Percentiles rank a stretch among this genome's conserved stretches.
Evolutionary conservation across 1,140 invertebrate genomes (phyloP).

Genomic region (Lutraria rhynchaena): DNA sequence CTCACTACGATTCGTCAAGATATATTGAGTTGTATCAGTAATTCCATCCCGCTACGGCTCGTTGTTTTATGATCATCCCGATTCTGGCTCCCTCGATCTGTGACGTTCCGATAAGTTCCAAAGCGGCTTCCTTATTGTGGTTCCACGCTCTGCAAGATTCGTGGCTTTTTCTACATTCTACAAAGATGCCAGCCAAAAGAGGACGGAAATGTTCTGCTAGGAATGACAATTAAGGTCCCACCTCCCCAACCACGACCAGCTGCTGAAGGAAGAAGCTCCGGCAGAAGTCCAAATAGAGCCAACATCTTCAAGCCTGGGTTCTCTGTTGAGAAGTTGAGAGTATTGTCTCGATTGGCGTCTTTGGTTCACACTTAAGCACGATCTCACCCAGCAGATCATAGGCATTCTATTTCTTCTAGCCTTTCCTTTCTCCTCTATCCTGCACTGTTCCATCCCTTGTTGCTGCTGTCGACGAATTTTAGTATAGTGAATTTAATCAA

Average conservation of each 20-base stretch:
- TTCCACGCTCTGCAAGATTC: too few relatives aligned
- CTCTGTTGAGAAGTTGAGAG: neutral
- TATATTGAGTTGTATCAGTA: constrained; percentile 18
- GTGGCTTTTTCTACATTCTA: too few relatives aligned
- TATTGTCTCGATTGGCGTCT: constrained; percentile 9
- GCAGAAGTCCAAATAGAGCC: too few relatives aligned
- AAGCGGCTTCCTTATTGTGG: too few relatives aligned
- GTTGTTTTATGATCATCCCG: constrained; percentile 15
- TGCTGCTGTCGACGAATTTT: neutral
- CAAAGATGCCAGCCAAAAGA: too few relatives aligned
- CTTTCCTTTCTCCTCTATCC: neutral
- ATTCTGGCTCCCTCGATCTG: constrained; percentile 17
- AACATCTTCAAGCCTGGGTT: neutral
- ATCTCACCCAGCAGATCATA: constrained; percentile 17
- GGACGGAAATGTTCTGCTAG: too few relatives aligned
- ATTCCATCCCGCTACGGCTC: too few relatives aligned
- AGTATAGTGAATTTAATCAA: too few relatives aligned
- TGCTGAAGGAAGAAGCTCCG: constrained; percentile 1
- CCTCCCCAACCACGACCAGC: too few relatives aligned
- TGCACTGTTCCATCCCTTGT: neutral
- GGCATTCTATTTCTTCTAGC: constrained; percentile 31
- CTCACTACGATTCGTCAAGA: constrained; percentile 23
- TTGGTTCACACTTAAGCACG: constrained; percentile 9
- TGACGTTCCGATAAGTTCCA: constrained; percentile 26
- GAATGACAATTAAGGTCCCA: too few relatives aligned